Base-by-base conservation (phyloP, 1,140 invertebrate species). In the Drosophila funebris region DNA sequence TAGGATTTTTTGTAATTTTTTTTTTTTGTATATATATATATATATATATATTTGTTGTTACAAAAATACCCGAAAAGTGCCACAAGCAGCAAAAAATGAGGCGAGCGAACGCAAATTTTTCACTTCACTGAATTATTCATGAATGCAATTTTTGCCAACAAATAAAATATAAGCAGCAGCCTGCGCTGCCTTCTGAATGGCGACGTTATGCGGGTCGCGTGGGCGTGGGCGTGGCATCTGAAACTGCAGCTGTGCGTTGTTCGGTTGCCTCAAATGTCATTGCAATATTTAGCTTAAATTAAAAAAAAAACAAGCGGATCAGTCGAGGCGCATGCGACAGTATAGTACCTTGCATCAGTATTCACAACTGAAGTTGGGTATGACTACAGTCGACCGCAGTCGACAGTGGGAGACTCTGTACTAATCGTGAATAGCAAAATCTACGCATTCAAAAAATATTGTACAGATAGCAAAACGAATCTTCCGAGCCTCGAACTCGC, bases 91-190 rank as follows among this genome's bases (percentile, higher is more conserved):
- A n/a, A 64, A 50, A 57, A 66, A 33, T 43, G 18, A 56, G 61
- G 44, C 62, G 43, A 50, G 37, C 37, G 57, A 41, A 75, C 72
- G 68, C 63, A 78, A 88, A 88, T 88, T 88, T 88, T 83, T 66
- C 84, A 88, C 79, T 88, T 89, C 83, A 79, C 78, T 89, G 84
- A 88, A 88, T 88, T 76, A 88, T 88, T 88, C 83, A 88, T 88
- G 69, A 88, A 88, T 88, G 84, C 78, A 88, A 88, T 89, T 88
- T 88, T 88, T 83, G 64, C 68, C 83, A 87, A 88, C 76, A 89
- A 88, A 88, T 89, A 88, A 88, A 88, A 85, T 88, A 88, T 88
- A 85, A 88, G 78, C 74, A 82, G 76, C 63, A 58, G 16, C 46
- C 29, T 39, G 43, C 64, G 22, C 16, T 46, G 22, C 43, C 27